Conservation (phyloP, 2,888 invertebrate genomes). For the Sympetrum striolatum region DNA sequence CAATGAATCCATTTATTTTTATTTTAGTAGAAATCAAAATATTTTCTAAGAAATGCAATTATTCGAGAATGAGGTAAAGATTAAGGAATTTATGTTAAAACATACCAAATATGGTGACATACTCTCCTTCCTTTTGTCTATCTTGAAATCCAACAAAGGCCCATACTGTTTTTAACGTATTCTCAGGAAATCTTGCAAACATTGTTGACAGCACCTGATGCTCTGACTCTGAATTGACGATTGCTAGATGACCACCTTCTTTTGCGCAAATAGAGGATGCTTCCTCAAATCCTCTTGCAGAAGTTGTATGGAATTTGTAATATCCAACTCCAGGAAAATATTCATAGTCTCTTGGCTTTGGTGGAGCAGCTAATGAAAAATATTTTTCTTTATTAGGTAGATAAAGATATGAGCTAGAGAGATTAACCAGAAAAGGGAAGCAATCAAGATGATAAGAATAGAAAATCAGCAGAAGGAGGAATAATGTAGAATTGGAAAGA, state of each 20-base stretch:
- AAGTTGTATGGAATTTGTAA: conserved; percentile 4
- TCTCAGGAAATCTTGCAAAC: conserved; percentile 43
- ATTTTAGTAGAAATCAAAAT: no score
- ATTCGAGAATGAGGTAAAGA: no score
- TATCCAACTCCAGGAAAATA: conserved; percentile 16
- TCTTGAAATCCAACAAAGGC: conserved; percentile 49
- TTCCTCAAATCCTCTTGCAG: conserved; percentile 5
- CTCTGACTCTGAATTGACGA: conserved; percentile 49
- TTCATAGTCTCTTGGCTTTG: not conserved
- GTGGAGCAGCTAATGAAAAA: not conserved
- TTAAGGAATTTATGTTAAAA: no score
- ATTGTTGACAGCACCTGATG: conserved; percentile 46
- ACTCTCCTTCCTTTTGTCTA: conserved; percentile 46
- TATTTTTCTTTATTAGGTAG: not conserved
- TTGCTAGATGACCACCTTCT: conserved; percentile 48
- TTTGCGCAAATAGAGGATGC: not conserved
- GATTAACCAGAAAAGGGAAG: no score
- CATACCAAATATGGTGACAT: conserved; percentile 47
- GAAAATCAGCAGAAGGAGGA: no score
- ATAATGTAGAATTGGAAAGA: no score
- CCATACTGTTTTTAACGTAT: conserved; percentile 16
- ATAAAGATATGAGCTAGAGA: no score
- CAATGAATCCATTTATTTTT: no score
- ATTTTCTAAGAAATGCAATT: no score
- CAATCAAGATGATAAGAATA: no score